phyloP scores from a whole-genome alignment of 2,888 invertebrate genomes.

The Fragum whitleyi region DNA sequence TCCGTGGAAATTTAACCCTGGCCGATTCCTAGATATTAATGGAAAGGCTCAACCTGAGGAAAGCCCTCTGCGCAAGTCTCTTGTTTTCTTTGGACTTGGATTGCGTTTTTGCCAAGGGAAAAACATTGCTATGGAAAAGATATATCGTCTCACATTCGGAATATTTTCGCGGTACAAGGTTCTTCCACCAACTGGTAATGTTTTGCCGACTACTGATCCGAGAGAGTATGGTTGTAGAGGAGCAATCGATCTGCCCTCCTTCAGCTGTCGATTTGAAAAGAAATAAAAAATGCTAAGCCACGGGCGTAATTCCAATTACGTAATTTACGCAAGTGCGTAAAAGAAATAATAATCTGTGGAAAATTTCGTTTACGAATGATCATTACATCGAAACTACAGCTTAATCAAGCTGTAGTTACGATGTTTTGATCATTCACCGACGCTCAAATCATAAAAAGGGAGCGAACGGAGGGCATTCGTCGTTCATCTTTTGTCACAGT shows the following conservation, averaged over 20 bases:
- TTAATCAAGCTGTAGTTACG: too few species aligned
- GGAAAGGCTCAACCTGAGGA: not conserved
- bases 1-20: slow-evolving; percentile 8
- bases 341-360: too few species aligned
- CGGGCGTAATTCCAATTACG: too few species aligned
- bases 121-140: not conserved
- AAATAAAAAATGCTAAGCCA: too few species aligned
- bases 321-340: too few species aligned
- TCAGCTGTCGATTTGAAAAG: slow-evolving; percentile 3
- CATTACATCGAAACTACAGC: too few species aligned
- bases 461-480: too few species aligned
- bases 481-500: too few species aligned
- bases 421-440: too few species aligned
- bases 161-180: slow-evolving; percentile 6
- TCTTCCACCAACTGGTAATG: not conserved
- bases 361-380: too few species aligned
- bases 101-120: slow-evolving; percentile 1
- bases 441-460: too few species aligned
- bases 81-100: slow-evolving; percentile 18
- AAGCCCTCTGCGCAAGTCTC: not conserved
- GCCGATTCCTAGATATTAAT: not conserved
- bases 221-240: not conserved
- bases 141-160: not conserved
- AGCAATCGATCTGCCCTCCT: not conserved
- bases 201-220: not conserved